Base-by-base conservation (phyloP, 2,113 vertebrate genomes). In the Chloropsis cyanopogon region DNA sequence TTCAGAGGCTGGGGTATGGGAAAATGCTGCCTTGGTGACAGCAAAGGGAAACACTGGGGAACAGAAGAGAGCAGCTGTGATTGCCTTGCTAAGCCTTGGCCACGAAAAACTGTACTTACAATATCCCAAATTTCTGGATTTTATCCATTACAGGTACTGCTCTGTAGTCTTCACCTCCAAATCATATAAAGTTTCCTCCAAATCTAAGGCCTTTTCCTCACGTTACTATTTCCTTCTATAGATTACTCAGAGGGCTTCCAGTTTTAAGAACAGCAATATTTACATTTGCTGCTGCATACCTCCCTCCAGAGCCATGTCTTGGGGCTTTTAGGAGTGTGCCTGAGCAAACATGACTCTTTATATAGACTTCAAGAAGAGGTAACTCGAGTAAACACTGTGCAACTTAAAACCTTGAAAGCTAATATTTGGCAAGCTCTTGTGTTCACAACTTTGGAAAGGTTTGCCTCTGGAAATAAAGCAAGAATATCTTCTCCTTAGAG, bases 381-480 rank as follows among this genome's bases (percentile, higher is more conserved):
- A 92, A 97, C 95, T 87, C 11, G 2, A 91, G 97, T 96, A 97
- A 98, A 97, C 82, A 96, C 21, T 49, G 84, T 16, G 86, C 19
- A 85, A 96, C 96, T 95, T 83, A 59, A 82, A 94, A 88, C 90
- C 95, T 97, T 97, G 97, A 98, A 97, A 98, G 97, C 96, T 97
- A 98, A 98, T 97, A 97, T 98, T 98, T 98, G 97, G 96, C 92
- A 96, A 96, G 82, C 90, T 82, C 96, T 98, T 90, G 83, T 93
- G 78, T 96, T 96, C 89, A 93, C 96, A 93, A 41, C 93, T 97
- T 97, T 96, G 95, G 97, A 97, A 97, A 96, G 96, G 92, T 88
- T 97, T 57, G 73, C 96, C 95, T 93, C 95, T 96, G 87, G 95
- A 96, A 97, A 97, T 95, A 96, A 97, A 88, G 93, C 89, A 95